phyloP scores from a whole-genome alignment of 2,888 invertebrate species.

The Cenopis cana region DNA sequence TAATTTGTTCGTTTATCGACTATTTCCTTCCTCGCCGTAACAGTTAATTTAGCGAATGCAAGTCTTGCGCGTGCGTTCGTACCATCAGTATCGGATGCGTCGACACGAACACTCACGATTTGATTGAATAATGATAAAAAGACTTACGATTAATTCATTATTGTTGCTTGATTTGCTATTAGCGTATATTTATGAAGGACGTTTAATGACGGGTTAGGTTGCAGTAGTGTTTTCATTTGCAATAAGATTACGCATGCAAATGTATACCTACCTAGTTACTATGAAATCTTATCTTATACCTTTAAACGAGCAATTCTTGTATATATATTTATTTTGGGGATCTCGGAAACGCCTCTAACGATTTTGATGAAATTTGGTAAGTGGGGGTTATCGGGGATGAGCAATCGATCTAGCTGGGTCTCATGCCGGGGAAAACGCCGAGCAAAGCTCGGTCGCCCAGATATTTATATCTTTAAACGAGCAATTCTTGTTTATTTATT shows the following conservation, averaged over 20 bases:
- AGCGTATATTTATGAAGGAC: constrained; percentile 12
- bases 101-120: constrained; percentile 34
- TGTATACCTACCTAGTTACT: too few relatives aligned
- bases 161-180: constrained; percentile 20
- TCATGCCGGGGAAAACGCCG: too few relatives aligned
- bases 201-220: constrained; percentile 19
- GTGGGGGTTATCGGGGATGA: too few relatives aligned
- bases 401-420: too few relatives aligned
- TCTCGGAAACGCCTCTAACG: too few relatives aligned
- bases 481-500: too few relatives aligned
- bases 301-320: too few relatives aligned
- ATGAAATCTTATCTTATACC: too few relatives aligned
- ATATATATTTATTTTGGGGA: too few relatives aligned
- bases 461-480: too few relatives aligned
- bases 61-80: constrained; percentile 6
- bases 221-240: constrained; percentile 13
- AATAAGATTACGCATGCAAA: not conserved
- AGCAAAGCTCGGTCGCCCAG: too few relatives aligned
- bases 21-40: constrained; percentile 42
- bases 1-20: constrained; percentile 33
- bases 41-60: constrained; percentile 14
- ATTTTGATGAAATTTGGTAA: too few relatives aligned
- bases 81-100: not conserved
- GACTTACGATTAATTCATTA: constrained; percentile 22
- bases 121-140: constrained; percentile 29